These are phyloP conservation scores for Silurus asotus DNA, from an alignment of 2,113 vertebrate genomes.

Conservation along the genomic window DNA sequence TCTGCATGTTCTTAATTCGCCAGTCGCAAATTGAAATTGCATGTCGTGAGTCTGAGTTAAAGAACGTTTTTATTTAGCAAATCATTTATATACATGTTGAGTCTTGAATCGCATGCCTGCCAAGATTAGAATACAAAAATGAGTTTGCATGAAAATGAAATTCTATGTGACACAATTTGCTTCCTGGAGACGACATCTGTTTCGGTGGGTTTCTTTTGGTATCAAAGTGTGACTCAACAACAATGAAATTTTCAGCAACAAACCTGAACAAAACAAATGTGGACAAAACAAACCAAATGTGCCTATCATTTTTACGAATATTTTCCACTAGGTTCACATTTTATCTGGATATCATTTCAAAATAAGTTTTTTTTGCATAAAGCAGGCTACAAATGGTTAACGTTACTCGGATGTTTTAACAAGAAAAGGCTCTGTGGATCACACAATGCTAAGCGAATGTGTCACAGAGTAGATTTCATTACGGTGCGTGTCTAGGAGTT, in stretches of 20 bases:
- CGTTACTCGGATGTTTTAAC: constrained; percentile 10
- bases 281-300: not conserved
- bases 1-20: constrained; percentile 22
- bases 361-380: not conserved
- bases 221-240: constrained; percentile 33
- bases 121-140: constrained; percentile 32
- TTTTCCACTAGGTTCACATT: not conserved
- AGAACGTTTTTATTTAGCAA: constrained; percentile 31
- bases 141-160: constrained; percentile 30
- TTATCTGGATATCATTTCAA: not conserved
- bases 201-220: constrained; percentile 13
- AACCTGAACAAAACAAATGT: constrained; percentile 14
- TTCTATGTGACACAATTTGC: constrained; percentile 17
- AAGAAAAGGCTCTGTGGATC: constrained; percentile 13
- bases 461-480: constrained; percentile 42
- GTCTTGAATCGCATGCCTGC: not conserved
- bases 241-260: constrained; percentile 2
- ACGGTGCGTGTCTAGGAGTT: constrained; percentile 19
- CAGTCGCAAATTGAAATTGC: constrained; percentile 18
- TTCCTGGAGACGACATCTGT: constrained; percentile 19
- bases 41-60: not conserved
- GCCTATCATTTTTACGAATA: not conserved
- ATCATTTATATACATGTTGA: not conserved
- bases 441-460: constrained; percentile 17
- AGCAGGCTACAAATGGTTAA: not conserved